A percentile compares a stretch with the other conserved stretches of the same genome.
phyloP scores from a whole-genome alignment of 1,140 invertebrate genomes.

The Trypoxylus dichotomus region DNA sequence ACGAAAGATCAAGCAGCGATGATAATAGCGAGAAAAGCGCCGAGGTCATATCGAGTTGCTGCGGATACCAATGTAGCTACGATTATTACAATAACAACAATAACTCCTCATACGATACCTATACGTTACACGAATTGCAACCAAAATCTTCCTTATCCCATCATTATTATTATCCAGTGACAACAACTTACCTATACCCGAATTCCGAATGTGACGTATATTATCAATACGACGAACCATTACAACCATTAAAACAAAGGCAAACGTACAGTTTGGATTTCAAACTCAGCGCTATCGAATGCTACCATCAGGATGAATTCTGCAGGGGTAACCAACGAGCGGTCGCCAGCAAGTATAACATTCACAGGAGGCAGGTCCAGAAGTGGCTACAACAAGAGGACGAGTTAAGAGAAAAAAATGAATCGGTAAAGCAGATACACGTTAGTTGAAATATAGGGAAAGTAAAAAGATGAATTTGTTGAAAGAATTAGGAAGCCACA shows the following conservation, averaged over 20 bases:
- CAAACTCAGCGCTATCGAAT: conserved; percentile 58
- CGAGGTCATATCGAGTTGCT: neutral
- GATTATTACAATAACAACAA: conserved; percentile 23
- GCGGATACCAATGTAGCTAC: neutral
- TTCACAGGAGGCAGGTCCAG: conserved; percentile 66
- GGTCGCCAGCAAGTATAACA: conserved; percentile 64
- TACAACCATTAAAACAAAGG: conserved; percentile 43
- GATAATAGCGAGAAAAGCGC: conserved; percentile 51
- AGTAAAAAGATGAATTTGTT: conserved; percentile 20
- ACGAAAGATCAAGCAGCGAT: conserved; percentile 45
- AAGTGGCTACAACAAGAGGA: conserved; percentile 64
- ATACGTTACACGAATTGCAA: conserved; percentile 47
- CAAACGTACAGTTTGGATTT: conserved; percentile 57
- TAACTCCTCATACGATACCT: conserved; percentile 48
- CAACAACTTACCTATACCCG: conserved; percentile 26
- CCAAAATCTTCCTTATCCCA: conserved; percentile 38
- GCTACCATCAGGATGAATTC: conserved; percentile 56
- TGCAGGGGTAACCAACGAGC: conserved; percentile 64
- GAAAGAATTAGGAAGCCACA: conserved; percentile 23
- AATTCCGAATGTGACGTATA: conserved; percentile 19
- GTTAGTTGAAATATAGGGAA: conserved; percentile 35
- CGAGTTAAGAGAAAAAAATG: conserved; percentile 51
- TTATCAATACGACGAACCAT: conserved; percentile 7
- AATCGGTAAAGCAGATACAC: conserved; percentile 43
- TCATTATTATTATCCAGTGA: conserved; percentile 42